Evolutionary conservation across 2,888 invertebrate genomes (phyloP).

Genomic region (Balanococcus diminutus): DNA sequence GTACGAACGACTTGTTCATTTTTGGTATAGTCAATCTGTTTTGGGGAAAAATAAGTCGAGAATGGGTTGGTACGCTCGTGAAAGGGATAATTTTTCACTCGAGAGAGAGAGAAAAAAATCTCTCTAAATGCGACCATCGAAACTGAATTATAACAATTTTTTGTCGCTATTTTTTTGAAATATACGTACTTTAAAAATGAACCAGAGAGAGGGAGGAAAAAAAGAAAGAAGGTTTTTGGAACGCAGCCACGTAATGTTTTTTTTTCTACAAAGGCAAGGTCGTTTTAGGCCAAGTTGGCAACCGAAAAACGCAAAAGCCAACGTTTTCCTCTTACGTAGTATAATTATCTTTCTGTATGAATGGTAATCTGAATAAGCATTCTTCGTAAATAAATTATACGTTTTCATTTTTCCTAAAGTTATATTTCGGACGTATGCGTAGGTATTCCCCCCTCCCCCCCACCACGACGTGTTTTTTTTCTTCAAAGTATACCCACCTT

Average conservation of each 20-base stretch:
- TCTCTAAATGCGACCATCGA: constrained; percentile 15
- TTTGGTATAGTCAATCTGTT: neutral
- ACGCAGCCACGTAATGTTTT: constrained; percentile 9
- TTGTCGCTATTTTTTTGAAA: neutral
- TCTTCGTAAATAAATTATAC: constrained; percentile 30
- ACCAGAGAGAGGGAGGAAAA: neutral
- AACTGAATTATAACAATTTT: constrained; percentile 34
- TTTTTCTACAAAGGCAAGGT: constrained; percentile 30
- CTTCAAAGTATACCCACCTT: neutral
- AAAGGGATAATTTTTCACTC: neutral
- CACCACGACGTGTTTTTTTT: neutral
- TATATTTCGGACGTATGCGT: neutral
- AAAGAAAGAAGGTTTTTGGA: neutral
- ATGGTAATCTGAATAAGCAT: neutral
- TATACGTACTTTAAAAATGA: neutral
- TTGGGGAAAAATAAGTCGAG: neutral
- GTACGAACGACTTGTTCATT: neutral
- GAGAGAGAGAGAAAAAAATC: neutral
- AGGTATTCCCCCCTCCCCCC: no score
- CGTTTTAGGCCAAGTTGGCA: constrained; percentile 32
- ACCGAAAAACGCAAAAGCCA: constrained; percentile 1
- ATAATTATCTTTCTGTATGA: constrained; percentile 8
- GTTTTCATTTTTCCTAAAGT: neutral
- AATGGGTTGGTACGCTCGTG: neutral
- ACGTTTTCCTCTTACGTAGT: constrained; percentile 25